Evolutionary conservation across 2,113 vertebrate species (phyloP).

Genomic region (Odocoileus virginianus): DNA sequence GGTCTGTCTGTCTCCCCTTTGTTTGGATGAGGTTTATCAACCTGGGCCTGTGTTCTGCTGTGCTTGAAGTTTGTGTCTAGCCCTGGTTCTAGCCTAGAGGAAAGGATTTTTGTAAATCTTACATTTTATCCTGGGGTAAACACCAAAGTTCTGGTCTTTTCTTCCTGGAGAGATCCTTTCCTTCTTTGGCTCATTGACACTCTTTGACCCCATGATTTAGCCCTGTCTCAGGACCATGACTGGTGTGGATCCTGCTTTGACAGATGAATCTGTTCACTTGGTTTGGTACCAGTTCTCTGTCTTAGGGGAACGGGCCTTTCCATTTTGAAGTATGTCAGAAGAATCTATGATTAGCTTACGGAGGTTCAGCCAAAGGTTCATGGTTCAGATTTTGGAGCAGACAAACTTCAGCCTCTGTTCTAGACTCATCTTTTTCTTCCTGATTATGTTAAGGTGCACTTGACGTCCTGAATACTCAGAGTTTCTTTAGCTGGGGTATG

Average conservation of each 20-base stretch:
- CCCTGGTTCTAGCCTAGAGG: background rate
- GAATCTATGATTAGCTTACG: background rate
- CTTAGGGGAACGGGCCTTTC: background rate
- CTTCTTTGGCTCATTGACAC: background rate
- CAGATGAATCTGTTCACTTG: background rate
- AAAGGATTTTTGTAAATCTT: background rate
- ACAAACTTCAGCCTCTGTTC: background rate
- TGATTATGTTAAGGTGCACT: background rate
- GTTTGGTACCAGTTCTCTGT: background rate
- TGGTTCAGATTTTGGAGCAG: slow-evolving; percentile 46
- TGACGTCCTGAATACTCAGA: background rate
- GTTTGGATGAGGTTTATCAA: background rate
- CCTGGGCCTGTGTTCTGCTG: background rate
- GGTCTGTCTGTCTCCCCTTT: background rate
- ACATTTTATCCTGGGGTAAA: background rate
- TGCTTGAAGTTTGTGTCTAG: background rate
- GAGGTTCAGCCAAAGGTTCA: slow-evolving; percentile 21
- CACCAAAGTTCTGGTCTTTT: background rate
- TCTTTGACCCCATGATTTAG: background rate
- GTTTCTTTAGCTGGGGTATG: background rate
- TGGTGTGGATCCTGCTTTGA: background rate
- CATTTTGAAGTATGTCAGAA: slow-evolving; percentile 3
- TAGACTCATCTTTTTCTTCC: slow-evolving; percentile 12
- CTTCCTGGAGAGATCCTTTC: slow-evolving; percentile 17
- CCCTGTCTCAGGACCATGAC: background rate